Percentiles rank a stretch among this genome's conserved stretches.
phyloP scores from a whole-genome alignment of 2,888 invertebrate species.

The Trisateles emortualis region DNA sequence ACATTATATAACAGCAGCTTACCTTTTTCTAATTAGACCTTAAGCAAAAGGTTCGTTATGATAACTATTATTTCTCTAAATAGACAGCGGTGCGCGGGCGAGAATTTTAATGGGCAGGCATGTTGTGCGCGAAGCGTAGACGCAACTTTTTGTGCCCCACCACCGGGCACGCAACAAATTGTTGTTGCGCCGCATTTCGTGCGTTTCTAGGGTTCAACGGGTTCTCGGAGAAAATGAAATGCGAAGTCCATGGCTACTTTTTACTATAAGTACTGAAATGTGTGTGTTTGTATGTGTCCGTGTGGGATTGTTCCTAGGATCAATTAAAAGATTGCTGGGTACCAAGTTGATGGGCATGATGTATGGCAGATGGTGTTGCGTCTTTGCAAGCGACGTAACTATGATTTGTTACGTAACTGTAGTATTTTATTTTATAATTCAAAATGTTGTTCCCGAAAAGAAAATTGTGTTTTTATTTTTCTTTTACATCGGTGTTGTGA shows the following conservation, averaged over 20 bases:
- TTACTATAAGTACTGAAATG: conserved; percentile 5
- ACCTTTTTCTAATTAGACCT: conserved; percentile 22
- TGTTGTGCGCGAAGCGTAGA: conserved; percentile 63
- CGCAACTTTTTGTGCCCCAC: conserved; percentile 60
- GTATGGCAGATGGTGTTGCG: neutral
- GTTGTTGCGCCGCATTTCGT: conserved; percentile 60
- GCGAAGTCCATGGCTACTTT: conserved; percentile 22
- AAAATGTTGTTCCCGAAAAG: no score
- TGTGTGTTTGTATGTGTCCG: conserved; percentile 1
- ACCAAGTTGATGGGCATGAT: neutral
- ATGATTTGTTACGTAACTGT: neutral
- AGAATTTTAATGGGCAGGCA: conserved; percentile 78
- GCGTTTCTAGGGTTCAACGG: conserved; percentile 55
- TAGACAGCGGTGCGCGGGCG: conserved; percentile 76
- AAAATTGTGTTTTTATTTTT: no score
- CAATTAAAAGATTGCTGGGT: conserved; percentile 19
- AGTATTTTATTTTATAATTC: no score
- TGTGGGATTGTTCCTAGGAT: conserved; percentile 12
- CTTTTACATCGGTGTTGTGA: no score
- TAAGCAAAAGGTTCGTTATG: conserved; percentile 58
- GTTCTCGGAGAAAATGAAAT: conserved; percentile 51
- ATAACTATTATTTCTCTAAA: conserved; percentile 77
- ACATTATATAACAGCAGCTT: neutral
- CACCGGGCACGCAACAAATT: conserved; percentile 57
- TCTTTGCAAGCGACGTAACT: neutral